Base-by-base conservation (phyloP, 2,113 vertebrate genomes). In the Austrofundulus limnaeus region DNA sequence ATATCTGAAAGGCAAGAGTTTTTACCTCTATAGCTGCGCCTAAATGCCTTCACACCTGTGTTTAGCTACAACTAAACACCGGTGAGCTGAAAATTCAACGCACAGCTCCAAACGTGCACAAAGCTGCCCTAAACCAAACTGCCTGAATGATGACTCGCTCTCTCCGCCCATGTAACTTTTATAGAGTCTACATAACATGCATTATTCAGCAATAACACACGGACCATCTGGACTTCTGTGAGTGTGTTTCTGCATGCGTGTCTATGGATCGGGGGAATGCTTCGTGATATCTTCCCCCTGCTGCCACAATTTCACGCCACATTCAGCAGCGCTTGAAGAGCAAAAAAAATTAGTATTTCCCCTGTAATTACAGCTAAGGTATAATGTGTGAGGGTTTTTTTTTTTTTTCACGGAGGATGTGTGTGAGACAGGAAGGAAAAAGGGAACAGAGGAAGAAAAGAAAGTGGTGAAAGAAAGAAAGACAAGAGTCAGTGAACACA, bases 191-290 rank as follows among this genome's bases (percentile, higher is more conserved):
- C 86, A 89, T 70, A 85, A 78, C 63, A 87, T 90, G 72, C 84
- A 90, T 90, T 88, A 90, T 90, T 90, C 84, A 90, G 80, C 72
- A 84, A 83, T 78, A 90, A 89, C 85, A 86, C 87, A 77, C 21
- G 54, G 74, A 54, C 79, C 87, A 87, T 85, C 82, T 87, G 86
- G 82, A 66, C 70, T 60, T 31, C 51, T 81, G 60, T 49, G 65
- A 39, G 71, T 68, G 71, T 66, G 60, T 72, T 54, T 67, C 46
- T 42, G 60, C 41, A 21, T 62, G 51, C 46, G 65, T 66, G 75
- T 62, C 62, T 72, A 34, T 75, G 72, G 51, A 68, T 21, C 62
- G 28, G 47, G 73, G 78, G 68, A 67, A n/a, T 48, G 76, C 78
- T 70, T 74, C 51, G 23, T 61, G 75, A 80, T 83, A 85, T 85